These are phyloP conservation scores for Elephas maximus DNA, from an alignment of 2,113 vertebrate genomes.

Conservation along the genomic window DNA sequence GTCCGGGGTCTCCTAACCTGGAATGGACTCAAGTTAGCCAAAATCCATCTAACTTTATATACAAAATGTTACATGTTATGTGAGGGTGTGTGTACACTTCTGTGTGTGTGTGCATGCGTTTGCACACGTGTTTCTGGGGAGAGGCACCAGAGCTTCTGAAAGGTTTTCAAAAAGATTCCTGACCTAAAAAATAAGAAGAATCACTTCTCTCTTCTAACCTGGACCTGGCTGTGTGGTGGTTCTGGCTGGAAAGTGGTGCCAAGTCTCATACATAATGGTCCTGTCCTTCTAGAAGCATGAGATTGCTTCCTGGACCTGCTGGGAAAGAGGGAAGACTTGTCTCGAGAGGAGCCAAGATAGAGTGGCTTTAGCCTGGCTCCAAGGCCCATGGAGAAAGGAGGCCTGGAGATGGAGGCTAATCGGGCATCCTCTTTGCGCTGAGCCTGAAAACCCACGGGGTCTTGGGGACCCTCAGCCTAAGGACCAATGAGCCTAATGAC, in stretches of 20 bases:
- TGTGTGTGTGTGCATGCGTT: background rate
- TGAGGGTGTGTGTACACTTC: background rate
- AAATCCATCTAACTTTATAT: background rate
- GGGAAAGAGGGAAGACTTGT: background rate
- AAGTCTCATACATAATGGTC: background rate
- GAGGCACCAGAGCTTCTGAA: background rate
- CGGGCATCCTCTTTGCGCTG: background rate
- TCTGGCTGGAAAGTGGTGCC: background rate
- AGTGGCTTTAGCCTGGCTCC: background rate
- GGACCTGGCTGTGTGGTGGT: background rate
- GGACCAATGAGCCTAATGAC: background rate
- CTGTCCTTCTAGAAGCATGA: background rate
- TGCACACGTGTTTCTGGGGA: background rate
- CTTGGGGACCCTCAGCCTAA: background rate
- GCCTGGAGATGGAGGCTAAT: background rate
- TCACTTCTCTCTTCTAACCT: background rate
- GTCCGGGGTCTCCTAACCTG: no score
- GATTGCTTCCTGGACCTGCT: rapidly evolving
- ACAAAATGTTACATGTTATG: background rate
- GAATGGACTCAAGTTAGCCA: background rate
- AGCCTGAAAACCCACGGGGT: background rate
- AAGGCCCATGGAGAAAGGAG: background rate
- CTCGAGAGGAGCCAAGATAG: background rate
- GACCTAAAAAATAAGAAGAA: background rate
- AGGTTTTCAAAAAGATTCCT: constrained; percentile 9